Percentiles rank a stretch among this genome's conserved stretches.
phyloP scores from a whole-genome alignment of 2,797 vertebrate genomes.

The Atherinosoma microstoma region DNA sequence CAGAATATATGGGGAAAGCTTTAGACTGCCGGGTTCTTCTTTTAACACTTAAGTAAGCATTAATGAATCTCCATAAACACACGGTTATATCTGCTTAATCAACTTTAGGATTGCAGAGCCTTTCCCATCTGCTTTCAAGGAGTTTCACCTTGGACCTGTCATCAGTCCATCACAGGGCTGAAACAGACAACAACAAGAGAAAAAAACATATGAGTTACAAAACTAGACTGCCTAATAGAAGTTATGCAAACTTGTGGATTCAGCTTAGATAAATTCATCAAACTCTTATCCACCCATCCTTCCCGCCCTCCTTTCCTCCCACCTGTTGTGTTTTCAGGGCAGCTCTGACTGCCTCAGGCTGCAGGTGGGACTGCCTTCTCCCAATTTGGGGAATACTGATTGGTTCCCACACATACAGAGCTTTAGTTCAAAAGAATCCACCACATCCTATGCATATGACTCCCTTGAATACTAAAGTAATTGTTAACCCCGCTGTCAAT shows the following conservation, averaged over 20 bases:
- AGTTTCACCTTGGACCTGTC: too few relatives aligned
- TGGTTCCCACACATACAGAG: conserved; percentile 71
- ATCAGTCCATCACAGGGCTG: too few relatives aligned
- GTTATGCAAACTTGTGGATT: conserved; percentile 9
- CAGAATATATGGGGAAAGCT: too few relatives aligned
- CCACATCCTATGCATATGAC: conserved; percentile 77
- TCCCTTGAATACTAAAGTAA: conserved; percentile 76
- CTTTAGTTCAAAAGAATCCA: conserved; percentile 80
- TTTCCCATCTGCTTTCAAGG: too few relatives aligned
- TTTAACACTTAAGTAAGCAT: too few relatives aligned
- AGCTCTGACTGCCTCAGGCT: conserved; percentile 62
- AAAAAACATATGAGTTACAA: not conserved
- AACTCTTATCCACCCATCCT: conserved; percentile 34
- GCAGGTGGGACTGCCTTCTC: conserved; percentile 65
- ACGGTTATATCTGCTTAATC: too few relatives aligned
- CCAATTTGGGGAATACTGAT: conserved; percentile 74
- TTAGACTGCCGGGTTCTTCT: too few relatives aligned
- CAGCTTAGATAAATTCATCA: conserved; percentile 27
- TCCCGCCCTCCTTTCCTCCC: conserved; percentile 43
- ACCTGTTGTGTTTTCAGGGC: conserved; percentile 57
- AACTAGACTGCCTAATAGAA: not conserved
- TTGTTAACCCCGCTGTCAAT: conserved; percentile 71
- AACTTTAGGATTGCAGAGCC: too few relatives aligned
- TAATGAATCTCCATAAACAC: too few relatives aligned
- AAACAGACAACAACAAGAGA: too few relatives aligned